Conservation (phyloP, 1,140 invertebrate species). For the Berghia stephanieae region DNA sequence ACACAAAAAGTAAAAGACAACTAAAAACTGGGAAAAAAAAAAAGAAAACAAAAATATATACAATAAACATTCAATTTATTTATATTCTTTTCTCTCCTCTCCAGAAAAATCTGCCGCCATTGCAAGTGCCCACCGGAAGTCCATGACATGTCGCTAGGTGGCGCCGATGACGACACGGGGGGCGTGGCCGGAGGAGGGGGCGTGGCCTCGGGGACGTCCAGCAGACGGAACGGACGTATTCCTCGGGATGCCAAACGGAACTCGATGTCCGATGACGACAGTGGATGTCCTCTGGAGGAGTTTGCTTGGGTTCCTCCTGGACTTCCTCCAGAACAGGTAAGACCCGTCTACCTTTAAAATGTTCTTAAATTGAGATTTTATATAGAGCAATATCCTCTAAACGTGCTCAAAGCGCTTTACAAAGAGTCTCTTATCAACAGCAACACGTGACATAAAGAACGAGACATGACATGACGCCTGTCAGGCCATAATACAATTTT, state of each 20-base stretch:
- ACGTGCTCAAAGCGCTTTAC: no score
- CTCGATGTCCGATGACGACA: constrained; percentile 95
- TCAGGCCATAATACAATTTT: no score
- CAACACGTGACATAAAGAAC: no score
- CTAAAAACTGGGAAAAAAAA: background rate
- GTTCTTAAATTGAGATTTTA: no score
- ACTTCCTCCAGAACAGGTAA: constrained; percentile 93
- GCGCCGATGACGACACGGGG: constrained; percentile 27
- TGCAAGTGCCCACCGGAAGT: constrained; percentile 77
- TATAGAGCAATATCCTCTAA: no score
- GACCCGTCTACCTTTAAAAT: constrained; percentile 24
- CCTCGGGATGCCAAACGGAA: constrained; percentile 73
- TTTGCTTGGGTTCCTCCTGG: constrained; percentile 98
- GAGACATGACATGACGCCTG: no score
- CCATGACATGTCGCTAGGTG: constrained; percentile 70
- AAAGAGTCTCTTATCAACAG: no score
- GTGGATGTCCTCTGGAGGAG: constrained; percentile 95
- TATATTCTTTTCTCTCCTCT: constrained; percentile 44
- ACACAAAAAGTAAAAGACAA: no score
- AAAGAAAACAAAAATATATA: background rate
- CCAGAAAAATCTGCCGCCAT: constrained; percentile 77
- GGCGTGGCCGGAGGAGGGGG: constrained; percentile 51
- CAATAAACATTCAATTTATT: background rate
- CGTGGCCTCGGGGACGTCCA: constrained; percentile 44
- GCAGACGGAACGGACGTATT: constrained; percentile 49